phyloP scores from a whole-genome alignment of 2,113 vertebrate genomes.

The Eubucco bourcierii region DNA sequence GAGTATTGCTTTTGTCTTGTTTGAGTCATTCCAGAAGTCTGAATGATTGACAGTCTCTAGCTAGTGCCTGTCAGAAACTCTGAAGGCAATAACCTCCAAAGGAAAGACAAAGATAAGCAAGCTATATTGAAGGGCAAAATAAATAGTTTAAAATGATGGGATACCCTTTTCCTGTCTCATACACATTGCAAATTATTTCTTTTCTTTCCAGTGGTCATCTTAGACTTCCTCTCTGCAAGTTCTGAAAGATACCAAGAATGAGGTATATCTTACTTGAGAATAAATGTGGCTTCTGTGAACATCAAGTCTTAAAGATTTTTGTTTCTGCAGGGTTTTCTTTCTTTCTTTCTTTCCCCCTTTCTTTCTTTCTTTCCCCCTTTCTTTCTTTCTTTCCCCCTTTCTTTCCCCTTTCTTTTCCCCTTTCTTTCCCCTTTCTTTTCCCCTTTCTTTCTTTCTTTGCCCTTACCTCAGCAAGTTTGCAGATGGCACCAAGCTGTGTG shows the following conservation, averaged over 20 bases:
- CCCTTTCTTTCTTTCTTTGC: too few species aligned
- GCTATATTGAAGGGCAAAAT: neutral
- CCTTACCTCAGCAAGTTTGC: too few species aligned
- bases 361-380: too few species aligned
- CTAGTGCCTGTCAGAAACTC: neutral
- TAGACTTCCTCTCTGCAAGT: neutral
- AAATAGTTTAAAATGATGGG: neutral
- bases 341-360: too few species aligned
- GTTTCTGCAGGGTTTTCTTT: neutral
- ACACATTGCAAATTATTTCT: neutral
- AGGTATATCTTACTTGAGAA: neutral
- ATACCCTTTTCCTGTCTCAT: neutral
- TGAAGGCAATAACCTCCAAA: neutral
- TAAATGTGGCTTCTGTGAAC: neutral
- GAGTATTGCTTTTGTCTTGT: neutral
- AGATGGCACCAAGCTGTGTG: too few species aligned
- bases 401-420: too few species aligned
- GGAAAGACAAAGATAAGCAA: neutral
- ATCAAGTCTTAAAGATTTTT: neutral
- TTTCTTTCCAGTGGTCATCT: neutral
- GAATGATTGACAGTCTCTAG: conserved; percentile 3
- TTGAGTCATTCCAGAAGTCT: neutral
- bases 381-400: too few species aligned
- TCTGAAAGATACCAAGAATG: neutral
- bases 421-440: too few species aligned